phyloP scores from a whole-genome alignment of 2,888 invertebrate genomes.

The Bedellia somnulentella region DNA sequence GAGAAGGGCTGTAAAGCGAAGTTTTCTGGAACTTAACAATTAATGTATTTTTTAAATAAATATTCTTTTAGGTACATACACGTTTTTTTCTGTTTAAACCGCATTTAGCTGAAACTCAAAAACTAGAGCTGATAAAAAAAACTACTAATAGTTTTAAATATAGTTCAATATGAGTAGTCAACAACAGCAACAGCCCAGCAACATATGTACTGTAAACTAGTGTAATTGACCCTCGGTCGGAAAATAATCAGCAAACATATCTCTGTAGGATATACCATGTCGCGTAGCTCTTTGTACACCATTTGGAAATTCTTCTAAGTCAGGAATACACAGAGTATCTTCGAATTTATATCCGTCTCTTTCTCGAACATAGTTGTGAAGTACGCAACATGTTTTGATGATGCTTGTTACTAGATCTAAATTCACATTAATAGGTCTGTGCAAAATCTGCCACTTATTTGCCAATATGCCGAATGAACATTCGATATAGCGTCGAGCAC shows the following conservation, averaged over 20 bases:
- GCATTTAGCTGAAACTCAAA: too few species aligned
- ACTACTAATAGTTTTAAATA: too few species aligned
- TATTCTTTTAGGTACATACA: conserved; percentile 10
- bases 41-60: too few species aligned
- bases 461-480: conserved; percentile 13
- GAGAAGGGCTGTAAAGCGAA: too few species aligned
- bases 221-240: conserved; percentile 10
- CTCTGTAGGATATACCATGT: conserved; percentile 10
- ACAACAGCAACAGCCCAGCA: too few species aligned
- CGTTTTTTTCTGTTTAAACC: conserved; percentile 13
- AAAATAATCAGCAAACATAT: conserved; percentile 13
- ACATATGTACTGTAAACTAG: too few species aligned
- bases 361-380: too few species aligned
- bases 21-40: too few species aligned
- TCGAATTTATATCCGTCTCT: too few species aligned
- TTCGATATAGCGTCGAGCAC: conserved; percentile 12
- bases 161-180: too few species aligned
- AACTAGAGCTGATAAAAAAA: too few species aligned
- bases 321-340: conserved; percentile 12
- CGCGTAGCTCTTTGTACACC: conserved; percentile 10
- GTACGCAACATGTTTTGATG: conserved; percentile 9
- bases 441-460: conserved; percentile 12
- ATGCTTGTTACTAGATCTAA: conserved; percentile 10
- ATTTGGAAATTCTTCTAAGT: conserved; percentile 11
- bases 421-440: conserved; percentile 11